phyloP scores from a whole-genome alignment of 2,888 invertebrate species.

The Pammene aurita region DNA sequence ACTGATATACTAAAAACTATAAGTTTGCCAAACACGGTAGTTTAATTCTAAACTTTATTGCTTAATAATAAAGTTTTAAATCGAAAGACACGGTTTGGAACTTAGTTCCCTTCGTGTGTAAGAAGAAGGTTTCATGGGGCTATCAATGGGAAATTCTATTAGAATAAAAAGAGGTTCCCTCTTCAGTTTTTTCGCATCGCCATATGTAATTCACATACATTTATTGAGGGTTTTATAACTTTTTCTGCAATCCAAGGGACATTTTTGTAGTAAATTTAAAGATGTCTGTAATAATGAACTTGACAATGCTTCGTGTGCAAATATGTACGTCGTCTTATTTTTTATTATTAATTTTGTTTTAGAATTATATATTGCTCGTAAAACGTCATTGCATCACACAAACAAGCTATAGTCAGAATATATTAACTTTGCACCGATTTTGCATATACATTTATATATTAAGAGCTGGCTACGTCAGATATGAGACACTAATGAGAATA shows the following conservation, averaged over 20 bases:
- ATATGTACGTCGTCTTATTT: neutral
- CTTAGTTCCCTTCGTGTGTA: neutral
- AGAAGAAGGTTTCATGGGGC: slow-evolving; percentile 30
- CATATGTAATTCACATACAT: slow-evolving; percentile 22
- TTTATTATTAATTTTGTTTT: too few relatives aligned
- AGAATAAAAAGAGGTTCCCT: slow-evolving; percentile 31
- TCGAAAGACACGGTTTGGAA: neutral
- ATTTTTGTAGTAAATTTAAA: neutral
- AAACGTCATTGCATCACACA: too few relatives aligned
- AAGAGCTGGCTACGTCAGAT: too few relatives aligned
- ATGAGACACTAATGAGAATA: too few relatives aligned
- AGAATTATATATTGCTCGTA: too few relatives aligned
- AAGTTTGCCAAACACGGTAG: neutral
- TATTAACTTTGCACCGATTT: too few relatives aligned
- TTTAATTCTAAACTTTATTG: neutral
- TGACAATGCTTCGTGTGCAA: neutral
- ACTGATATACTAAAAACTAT: neutral
- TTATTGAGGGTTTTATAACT: slow-evolving; percentile 19
- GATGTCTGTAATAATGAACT: too few relatives aligned
- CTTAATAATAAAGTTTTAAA: neutral
- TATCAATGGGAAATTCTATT: slow-evolving; percentile 36
- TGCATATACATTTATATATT: too few relatives aligned
- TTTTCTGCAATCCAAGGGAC: slow-evolving; percentile 12
- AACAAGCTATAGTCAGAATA: too few relatives aligned
- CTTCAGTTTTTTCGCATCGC: slow-evolving; percentile 10